Conservation (phyloP, 2,113 vertebrate species). For the Bettongia penicillata region DNA sequence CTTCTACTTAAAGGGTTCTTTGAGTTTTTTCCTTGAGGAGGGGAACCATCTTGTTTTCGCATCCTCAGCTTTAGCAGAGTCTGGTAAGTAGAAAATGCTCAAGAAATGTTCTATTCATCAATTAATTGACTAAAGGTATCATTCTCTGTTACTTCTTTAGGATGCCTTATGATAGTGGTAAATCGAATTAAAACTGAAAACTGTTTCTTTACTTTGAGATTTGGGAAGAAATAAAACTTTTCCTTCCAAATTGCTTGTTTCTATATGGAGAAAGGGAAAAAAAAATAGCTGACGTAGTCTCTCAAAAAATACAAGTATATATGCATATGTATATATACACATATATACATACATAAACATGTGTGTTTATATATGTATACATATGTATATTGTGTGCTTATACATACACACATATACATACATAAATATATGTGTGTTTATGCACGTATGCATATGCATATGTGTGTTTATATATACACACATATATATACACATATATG, state of each 20-base stretch:
- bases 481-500: no score
- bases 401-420: no score
- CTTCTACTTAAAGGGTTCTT: background rate
- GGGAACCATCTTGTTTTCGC: background rate
- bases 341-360: no score
- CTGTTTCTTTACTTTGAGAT: constrained; percentile 30
- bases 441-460: no score
- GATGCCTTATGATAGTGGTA: constrained; percentile 10
- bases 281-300: background rate
- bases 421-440: no score
- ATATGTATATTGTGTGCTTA: no score
- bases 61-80: background rate
- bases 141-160: constrained; percentile 29
- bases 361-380: no score
- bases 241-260: constrained; percentile 16
- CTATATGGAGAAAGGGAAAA: background rate
- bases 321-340: no score
- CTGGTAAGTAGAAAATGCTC: background rate
- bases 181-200: constrained; percentile 28
- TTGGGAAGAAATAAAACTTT: constrained; percentile 6
- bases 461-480: no score
- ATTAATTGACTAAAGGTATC: constrained; percentile 6
- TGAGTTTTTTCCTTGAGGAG: background rate
- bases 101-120: background rate
- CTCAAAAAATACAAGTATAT: constrained; percentile 7